Base-by-base conservation (phyloP, 2,888 invertebrate genomes). In the Galeruca laticollis region DNA sequence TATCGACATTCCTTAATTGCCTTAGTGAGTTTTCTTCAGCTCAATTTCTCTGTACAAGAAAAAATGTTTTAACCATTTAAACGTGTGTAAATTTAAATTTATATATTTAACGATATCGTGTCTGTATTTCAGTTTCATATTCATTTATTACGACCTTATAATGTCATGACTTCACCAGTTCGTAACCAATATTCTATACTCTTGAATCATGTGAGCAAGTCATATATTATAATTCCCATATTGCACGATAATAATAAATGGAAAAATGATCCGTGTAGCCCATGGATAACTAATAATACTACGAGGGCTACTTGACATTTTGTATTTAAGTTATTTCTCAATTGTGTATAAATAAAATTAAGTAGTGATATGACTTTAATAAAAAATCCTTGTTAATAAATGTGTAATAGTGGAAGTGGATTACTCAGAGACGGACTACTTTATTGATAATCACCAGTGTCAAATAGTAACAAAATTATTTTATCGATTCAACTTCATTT, bases 231-330 rank as follows among this genome's bases (percentile, higher is more conserved):
- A n/a, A 52, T 52, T 37, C 62, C n/a, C 52, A 54, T 63, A 63
- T 54, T 43, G 54, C 54, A 63, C 47, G 47, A 63, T 63, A 63
- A 35, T 11, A 37, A 61, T 61, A 35, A 35, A 40, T 35, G 6
- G 21, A 51, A 61, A 35, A 61, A 33, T 35, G 61, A 33, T 49
- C 49, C 37, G 37, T 20, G 51, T 21, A 18, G 21, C 9, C 35
- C 10, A 57, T 13, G 31, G 9, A 11, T 57, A 57, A 9, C 37
- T 15, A 15, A 43, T 43, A n/a, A 43, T 51, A 43, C 11, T 43
- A 51, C 21, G 10, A 51, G 21, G 51, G 51, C 20, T 51, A 21
- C 2, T 8, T 20, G 43, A 43, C 26, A 26, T 2, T 43, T 6
- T 43, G 2, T 13, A 43, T 13, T 13, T 13, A 43, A 43, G 2